Evolutionary conservation across 2,113 vertebrate species (phyloP).

Genomic region (Tupaia tana): DNA sequence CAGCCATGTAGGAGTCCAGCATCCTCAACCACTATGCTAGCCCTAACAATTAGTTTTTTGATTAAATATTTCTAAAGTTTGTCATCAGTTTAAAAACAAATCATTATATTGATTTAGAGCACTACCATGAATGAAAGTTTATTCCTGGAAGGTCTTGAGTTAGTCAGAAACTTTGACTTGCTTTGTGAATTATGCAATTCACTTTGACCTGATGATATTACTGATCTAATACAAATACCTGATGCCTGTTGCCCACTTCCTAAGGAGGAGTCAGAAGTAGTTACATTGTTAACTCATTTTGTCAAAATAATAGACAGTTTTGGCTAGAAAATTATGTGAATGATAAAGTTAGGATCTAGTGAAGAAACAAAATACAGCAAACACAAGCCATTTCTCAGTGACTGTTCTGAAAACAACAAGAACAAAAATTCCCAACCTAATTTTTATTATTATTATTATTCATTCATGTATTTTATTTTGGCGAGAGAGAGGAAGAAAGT

Average conservation of each 20-base stretch:
- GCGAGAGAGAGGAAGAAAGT: no score
- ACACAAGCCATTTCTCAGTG: background rate
- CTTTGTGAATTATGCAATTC: background rate
- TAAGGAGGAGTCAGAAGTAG: background rate
- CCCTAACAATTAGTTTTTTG: background rate
- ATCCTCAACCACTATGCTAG: no score
- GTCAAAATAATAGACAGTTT: background rate
- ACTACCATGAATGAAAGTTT: background rate
- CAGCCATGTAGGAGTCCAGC: no score
- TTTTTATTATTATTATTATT: no score
- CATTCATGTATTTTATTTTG: no score
- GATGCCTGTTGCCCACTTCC: background rate
- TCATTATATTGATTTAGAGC: background rate
- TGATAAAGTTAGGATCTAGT: background rate
- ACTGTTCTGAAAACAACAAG: background rate
- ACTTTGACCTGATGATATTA: background rate
- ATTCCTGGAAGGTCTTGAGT: background rate
- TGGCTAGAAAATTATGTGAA: background rate
- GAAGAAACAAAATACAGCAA: background rate
- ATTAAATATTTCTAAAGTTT: conserved; percentile 38
- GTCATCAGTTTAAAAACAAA: conserved; percentile 1
- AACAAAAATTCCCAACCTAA: no score
- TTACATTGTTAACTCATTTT: background rate
- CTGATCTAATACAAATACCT: background rate
- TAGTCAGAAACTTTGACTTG: background rate